A percentile compares a stretch with the other conserved stretches of the same genome.
phyloP scores from a whole-genome alignment of 2,113 vertebrate species.

The Oostethus manadensis region DNA sequence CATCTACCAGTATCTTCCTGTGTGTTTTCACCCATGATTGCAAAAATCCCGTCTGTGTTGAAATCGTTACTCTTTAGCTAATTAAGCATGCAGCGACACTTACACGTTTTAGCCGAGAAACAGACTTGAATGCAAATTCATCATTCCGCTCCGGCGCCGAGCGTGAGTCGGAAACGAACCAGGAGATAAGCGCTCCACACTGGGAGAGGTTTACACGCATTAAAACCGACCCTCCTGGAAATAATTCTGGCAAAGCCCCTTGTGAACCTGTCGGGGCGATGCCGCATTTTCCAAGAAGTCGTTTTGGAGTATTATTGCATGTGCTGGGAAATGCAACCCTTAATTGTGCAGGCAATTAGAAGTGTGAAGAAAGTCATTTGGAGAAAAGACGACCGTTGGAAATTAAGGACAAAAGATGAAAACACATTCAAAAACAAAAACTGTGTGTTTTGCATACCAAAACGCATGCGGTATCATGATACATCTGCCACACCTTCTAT shows the following conservation, averaged over 20 bases:
- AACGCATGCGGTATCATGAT: too few relatives aligned
- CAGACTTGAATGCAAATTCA: conserved; percentile 31
- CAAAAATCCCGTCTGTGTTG: conserved; percentile 46
- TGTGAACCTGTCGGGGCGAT: conserved; percentile 38
- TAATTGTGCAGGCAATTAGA: too few relatives aligned
- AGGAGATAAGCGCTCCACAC: conserved; percentile 27
- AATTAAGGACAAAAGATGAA: too few relatives aligned
- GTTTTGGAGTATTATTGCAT: background rate
- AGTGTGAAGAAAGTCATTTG: too few relatives aligned
- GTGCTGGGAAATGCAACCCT: too few relatives aligned
- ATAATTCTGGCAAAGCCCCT: conserved; percentile 33
- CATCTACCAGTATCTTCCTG: background rate
- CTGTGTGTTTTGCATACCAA: too few relatives aligned
- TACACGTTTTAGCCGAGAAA: conserved; percentile 30
- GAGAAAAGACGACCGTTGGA: too few relatives aligned
- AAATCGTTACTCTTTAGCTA: conserved; percentile 54
- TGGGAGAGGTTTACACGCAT: conserved; percentile 39
- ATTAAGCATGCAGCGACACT: conserved; percentile 43
- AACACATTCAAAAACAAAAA: too few relatives aligned
- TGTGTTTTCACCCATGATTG: conserved; percentile 48
- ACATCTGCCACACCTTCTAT: too few relatives aligned
- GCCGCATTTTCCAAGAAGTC: conserved; percentile 35
- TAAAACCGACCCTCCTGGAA: conserved; percentile 34
- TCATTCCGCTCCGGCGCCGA: conserved; percentile 19
- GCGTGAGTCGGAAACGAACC: conserved; percentile 11